Conservation (phyloP, 2,113 vertebrate species). For the Siniperca chuatsi region DNA sequence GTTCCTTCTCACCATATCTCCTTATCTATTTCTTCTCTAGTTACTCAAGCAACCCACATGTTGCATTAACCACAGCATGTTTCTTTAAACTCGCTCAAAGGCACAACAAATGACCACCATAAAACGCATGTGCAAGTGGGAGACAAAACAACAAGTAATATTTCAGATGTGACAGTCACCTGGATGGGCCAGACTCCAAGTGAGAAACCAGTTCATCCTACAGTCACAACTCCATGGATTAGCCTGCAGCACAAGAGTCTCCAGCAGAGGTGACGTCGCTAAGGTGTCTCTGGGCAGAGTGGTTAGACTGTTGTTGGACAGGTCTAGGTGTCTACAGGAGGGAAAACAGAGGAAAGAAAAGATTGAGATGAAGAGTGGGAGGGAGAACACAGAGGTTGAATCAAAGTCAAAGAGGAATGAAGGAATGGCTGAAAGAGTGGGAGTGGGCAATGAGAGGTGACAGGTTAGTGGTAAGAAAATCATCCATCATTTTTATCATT, state of each 20-base stretch:
- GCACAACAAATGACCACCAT: background rate
- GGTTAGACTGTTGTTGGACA: conserved; percentile 91
- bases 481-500: conserved; percentile 37
- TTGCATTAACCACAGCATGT: background rate
- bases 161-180: conserved; percentile 78
- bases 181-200: conserved; percentile 86
- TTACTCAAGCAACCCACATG: background rate
- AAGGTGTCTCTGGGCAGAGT: conserved; percentile 84
- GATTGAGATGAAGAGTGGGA: background rate
- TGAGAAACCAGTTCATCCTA: conserved; percentile 85
- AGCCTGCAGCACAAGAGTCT: conserved; percentile 89
- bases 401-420: conserved; percentile 1
- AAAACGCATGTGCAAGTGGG: background rate
- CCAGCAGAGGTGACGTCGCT: conserved; percentile 86
- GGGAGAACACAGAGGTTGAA: background rate
- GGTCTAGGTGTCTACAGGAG: conserved; percentile 86
- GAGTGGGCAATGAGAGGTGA: conserved; percentile 21
- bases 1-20: background rate
- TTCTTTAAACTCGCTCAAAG: background rate
- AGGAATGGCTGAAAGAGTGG: background rate
- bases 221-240: conserved; percentile 96
- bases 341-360: background rate
- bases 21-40: background rate
- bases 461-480: conserved; percentile 14
- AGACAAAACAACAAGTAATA: background rate